A percentile compares a stretch with the other conserved stretches of the same genome.
Evolutionary conservation across 1,140 invertebrate species (phyloP).

Genomic region (Neoseiulus cucumeris): DNA sequence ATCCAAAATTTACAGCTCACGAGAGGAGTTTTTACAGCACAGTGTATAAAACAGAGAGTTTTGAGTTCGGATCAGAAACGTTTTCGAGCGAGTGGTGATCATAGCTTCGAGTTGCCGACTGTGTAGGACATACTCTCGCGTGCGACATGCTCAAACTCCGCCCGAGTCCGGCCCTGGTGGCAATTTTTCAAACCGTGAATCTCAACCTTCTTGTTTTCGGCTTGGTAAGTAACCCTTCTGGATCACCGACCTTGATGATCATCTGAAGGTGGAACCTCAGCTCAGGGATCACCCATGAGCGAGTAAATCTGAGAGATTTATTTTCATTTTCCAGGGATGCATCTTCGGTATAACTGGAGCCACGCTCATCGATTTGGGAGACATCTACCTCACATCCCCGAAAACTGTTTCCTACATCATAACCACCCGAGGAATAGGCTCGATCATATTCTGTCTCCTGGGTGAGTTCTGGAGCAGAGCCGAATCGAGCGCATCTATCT

Average conservation of each 20-base stretch:
- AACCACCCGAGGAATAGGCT: not conserved
- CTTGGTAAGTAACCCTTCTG: not conserved
- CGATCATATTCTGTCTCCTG: not conserved
- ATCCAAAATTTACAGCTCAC: no score
- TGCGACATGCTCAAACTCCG: not conserved
- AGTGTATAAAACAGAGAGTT: no score
- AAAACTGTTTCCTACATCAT: not conserved
- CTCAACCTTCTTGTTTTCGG: not conserved
- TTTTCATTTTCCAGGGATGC: not conserved
- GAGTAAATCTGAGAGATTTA: no score
- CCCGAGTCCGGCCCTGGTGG: not conserved
- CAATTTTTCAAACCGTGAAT: not conserved
- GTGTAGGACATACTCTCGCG: no score
- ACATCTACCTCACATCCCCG: not conserved
- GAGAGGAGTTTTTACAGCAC: no score
- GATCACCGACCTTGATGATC: no score
- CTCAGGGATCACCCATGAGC: no score
- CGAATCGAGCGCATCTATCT: no score
- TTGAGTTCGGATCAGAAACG: no score
- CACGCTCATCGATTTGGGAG: not conserved
- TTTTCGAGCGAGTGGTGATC: no score
- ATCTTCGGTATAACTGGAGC: slow-evolving; percentile 3
- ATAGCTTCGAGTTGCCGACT: no score
- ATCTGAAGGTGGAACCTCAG: no score
- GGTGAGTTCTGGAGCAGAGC: not conserved